A percentile compares a stretch with the other conserved stretches of the same genome.
phyloP scores from a whole-genome alignment of 2,113 vertebrate species.

The Cavia porcellus region DNA sequence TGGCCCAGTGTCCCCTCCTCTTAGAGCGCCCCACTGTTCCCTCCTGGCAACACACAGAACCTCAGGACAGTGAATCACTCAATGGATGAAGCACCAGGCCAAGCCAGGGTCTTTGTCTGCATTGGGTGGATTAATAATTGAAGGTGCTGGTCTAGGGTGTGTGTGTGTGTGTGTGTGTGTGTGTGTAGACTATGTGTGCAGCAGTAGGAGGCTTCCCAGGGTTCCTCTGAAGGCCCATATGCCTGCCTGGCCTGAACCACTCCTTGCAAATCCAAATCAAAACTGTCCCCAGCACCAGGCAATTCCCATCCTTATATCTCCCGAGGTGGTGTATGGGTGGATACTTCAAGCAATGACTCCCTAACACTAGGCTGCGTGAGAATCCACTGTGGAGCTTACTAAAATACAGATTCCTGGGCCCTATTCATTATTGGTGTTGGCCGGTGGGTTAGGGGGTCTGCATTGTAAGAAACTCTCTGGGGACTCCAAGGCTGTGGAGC shows the following conservation, averaged over 20 bases:
- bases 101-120: constrained; percentile 78
- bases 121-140: constrained; percentile 87
- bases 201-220: constrained; percentile 41
- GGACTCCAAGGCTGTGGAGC: neutral
- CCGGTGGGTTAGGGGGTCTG: neutral
- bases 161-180: neutral
- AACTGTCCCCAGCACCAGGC: neutral
- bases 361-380: neutral
- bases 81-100: constrained; percentile 43
- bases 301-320: neutral
- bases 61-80: constrained; percentile 63
- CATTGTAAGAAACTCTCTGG: neutral
- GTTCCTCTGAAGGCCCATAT: neutral
- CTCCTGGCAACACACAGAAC: constrained; percentile 57
- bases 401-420: constrained; percentile 27
- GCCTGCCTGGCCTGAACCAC: neutral
- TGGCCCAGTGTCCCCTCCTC: neutral
- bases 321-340: neutral
- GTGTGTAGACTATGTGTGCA: neutral
- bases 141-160: constrained; percentile 71
- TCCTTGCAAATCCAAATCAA: neutral
- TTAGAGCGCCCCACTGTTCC: constrained; percentile 13
- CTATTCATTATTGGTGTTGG: neutral
- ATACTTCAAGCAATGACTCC: neutral
- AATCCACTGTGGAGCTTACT: neutral